A percentile compares a stretch with the other conserved stretches of the same genome.
These are phyloP conservation scores for Furcifer pardalis DNA, from an alignment of 2,797 vertebrate species.

Conservation along the genomic window DNA sequence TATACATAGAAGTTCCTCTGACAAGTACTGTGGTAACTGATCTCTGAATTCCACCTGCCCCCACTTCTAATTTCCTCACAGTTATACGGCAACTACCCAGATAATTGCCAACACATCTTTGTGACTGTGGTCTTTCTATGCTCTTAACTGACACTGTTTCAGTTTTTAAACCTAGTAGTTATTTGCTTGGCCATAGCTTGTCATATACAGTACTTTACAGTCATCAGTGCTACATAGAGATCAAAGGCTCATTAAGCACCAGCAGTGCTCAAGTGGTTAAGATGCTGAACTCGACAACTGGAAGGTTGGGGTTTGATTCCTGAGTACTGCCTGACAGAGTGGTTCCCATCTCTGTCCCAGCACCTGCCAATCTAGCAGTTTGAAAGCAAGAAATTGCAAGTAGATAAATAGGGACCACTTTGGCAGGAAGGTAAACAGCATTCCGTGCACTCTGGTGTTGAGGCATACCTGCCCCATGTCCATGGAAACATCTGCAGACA, in stretches of 20 bases:
- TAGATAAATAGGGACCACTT: too few relatives aligned
- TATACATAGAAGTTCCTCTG: constrained; percentile 3
- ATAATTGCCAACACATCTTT: background rate
- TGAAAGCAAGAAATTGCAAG: too few relatives aligned
- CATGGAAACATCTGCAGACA: too few relatives aligned
- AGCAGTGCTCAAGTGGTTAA: too few relatives aligned
- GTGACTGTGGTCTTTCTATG: constrained; percentile 26
- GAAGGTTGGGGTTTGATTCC: too few relatives aligned
- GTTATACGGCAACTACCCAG: fast-evolving
- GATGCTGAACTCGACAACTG: too few relatives aligned
- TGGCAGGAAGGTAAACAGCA: too few relatives aligned
- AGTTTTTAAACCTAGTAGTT: constrained; percentile 23
- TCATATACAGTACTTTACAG: constrained; percentile 30
- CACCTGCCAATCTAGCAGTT: too few relatives aligned
- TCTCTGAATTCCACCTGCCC: background rate
- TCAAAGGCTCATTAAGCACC: constrained; percentile 15
- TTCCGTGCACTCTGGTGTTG: too few relatives aligned
- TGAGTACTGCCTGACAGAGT: too few relatives aligned
- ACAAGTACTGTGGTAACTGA: background rate
- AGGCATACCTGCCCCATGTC: too few relatives aligned
- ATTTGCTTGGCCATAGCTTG: constrained; percentile 17
- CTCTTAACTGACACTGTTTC: background rate
- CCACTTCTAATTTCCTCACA: background rate
- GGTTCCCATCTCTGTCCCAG: too few relatives aligned
- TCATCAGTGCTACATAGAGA: constrained; percentile 9